A percentile compares a stretch with the other conserved stretches of the same genome.
Evolutionary conservation across 23 tunicate genomes (phyloP).

Genomic region (Trididemnum clinides): DNA sequence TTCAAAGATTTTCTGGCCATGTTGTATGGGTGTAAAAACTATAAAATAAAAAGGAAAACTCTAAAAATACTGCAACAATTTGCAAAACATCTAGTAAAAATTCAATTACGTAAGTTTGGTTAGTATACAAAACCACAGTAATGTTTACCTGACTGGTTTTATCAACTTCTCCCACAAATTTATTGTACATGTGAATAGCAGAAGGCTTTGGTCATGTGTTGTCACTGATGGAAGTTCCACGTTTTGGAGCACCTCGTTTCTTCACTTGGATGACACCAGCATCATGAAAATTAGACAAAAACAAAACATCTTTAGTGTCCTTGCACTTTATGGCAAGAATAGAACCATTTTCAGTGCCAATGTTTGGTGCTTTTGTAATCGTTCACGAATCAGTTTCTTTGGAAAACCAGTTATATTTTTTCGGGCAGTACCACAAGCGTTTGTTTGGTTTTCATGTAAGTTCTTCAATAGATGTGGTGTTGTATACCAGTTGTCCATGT

Average conservation of each 20-base stretch:
- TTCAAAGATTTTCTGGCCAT: slow-evolving; percentile 6
- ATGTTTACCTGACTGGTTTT: slow-evolving; percentile 16
- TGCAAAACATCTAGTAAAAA: neutral
- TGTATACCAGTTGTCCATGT: neutral
- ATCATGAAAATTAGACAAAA: slow-evolving; percentile 6
- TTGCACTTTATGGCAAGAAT: slow-evolving; percentile 15
- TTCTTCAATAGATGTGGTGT: neutral
- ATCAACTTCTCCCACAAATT: neutral
- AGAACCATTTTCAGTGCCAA: neutral
- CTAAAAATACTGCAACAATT: neutral
- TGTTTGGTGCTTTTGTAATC: slow-evolving; percentile 13
- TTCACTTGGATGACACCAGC: neutral
- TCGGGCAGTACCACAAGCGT: slow-evolving; percentile 7
- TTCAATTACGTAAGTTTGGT: neutral
- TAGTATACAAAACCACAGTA: neutral
- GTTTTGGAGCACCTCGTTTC: neutral
- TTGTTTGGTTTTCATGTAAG: neutral
- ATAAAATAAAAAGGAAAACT: neutral
- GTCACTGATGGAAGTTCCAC: slow-evolving; percentile 6
- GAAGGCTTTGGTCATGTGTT: slow-evolving; percentile 16
- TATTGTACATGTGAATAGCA: slow-evolving; percentile 7
- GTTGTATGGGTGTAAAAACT: neutral
- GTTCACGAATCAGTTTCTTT: slow-evolving; percentile 10
- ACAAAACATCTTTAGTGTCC: slow-evolving; percentile 1
- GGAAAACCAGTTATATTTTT: slow-evolving; percentile 19